Percentiles rank a stretch among this genome's conserved stretches.
Evolutionary conservation across 2,797 vertebrate species (phyloP).

Genomic region (Scarus forsteni): DNA sequence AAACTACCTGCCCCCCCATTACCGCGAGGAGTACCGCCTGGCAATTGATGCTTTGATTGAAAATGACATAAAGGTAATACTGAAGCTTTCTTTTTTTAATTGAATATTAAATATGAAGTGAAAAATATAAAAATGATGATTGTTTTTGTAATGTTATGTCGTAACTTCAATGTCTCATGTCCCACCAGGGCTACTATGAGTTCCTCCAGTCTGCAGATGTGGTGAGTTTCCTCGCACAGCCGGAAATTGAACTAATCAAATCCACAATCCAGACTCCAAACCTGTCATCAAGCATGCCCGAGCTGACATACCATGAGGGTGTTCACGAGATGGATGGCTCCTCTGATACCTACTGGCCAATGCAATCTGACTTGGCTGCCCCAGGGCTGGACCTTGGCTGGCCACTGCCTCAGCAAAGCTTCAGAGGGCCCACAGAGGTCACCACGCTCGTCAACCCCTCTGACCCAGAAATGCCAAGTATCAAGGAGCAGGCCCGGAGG

Average conservation of each 20-base stretch:
- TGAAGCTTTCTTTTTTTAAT: background rate
- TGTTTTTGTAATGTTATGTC: background rate
- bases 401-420: conserved; percentile 91
- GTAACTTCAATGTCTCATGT: conserved; percentile 23
- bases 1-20: conserved; percentile 94
- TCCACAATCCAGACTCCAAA: conserved; percentile 87
- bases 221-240: conserved; percentile 88
- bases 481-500: conserved; percentile 95
- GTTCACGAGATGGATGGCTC: conserved; percentile 86
- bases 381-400: conserved; percentile 97
- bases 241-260: conserved; percentile 92
- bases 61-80: conserved; percentile 82
- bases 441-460: conserved; percentile 95
- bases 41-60: conserved; percentile 95
- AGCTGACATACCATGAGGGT: conserved; percentile 79
- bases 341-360: conserved; percentile 98
- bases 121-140: background rate
- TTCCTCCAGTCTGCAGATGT: conserved; percentile 88
- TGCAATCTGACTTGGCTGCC: conserved; percentile 94
- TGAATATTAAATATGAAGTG: background rate
- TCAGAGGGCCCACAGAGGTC: conserved; percentile 95
- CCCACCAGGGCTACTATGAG: conserved; percentile 86
- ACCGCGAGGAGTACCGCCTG: conserved; percentile 97
- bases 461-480: conserved; percentile 92
- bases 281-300: conserved; percentile 69